Base-by-base conservation (phyloP, 2,888 invertebrate species). In the Tryphoninae sp. region DNA sequence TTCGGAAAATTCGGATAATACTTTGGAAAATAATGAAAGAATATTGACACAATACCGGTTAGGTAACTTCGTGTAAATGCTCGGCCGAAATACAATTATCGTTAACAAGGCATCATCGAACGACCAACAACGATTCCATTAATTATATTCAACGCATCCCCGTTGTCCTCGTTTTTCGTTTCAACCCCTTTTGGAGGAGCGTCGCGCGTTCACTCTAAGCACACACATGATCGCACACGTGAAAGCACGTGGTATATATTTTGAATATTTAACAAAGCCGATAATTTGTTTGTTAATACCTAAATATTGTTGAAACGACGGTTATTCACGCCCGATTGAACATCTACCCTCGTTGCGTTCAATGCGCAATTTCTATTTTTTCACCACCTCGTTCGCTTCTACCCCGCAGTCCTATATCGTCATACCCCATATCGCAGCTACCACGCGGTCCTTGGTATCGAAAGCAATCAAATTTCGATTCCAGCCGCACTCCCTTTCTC, bases 91-190 rank as follows among this genome's bases (percentile, higher is more conserved):
- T 81, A 84, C 81, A 87, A 88, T 86, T 84, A 85, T 81, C 84
- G 84, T 83, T 84, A 87, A 86, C 86, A 85, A 84, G 82, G 82
- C 84, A 81, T 80, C 79, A 75, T 78, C 78, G 33, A 73, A 53
- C 65, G 69, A 73, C 80, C 71, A 86, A 87, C 85, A 86, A 87
- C 85, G 83, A 84, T 75, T 68, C 62, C 80, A 86, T 88, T 87
- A 86, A 86, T 88, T 86, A 84, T 80, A 72, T 78, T 64, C 78
- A 42, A 69, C 8, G 53, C 51, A 16, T 4, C 6, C 6, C 7
- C 55, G 33, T 33, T 33, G 33, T 33, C 42, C 59, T 65, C 40
- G 42, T 51, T 33, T 40, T 55, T 59, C 16, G 51, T 22, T 55
- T 49, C 40, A 13, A 26, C 42, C 33, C 33, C 33, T 33, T 33